These are phyloP conservation scores for Pristionchus maxplancki DNA, from an alignment of 2,888 invertebrate species.

Conservation along the genomic window DNA sequence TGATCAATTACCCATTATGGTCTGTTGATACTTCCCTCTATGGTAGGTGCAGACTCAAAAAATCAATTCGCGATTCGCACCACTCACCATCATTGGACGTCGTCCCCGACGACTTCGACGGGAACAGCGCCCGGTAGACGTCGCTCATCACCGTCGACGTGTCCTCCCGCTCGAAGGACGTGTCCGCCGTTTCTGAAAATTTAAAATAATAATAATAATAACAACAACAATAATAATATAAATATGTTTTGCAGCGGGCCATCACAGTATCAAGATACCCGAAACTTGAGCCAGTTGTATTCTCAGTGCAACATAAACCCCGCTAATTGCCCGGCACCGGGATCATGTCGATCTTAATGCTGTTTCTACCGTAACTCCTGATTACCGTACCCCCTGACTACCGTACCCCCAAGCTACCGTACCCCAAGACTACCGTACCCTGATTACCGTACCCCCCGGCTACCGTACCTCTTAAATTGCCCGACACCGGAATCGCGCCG, in stretches of 20 bases:
- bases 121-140: slow-evolving; percentile 27
- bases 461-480: slow-evolving; percentile 8
- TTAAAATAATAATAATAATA: background rate
- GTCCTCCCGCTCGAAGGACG: background rate
- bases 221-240: no score
- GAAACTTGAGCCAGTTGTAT: no score
- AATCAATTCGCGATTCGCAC: no score
- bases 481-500: slow-evolving; percentile 54
- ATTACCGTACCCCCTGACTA: background rate
- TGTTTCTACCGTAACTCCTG: background rate
- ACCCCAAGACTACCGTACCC: background rate
- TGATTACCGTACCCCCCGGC: background rate
- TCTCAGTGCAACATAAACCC: no score
- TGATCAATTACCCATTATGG: no score
- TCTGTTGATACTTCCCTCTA: no score
- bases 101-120: background rate
- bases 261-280: no score
- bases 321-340: background rate
- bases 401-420: slow-evolving; percentile 3
- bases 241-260: no score
- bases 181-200: background rate
- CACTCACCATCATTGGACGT: background rate
- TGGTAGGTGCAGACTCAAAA: no score
- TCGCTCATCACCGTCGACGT: slow-evolving; percentile 31
- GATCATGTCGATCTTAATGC: background rate